Evolutionary conservation across 2,888 invertebrate genomes (phyloP).

Genomic region (Pseudolycoriella hygida): DNA sequence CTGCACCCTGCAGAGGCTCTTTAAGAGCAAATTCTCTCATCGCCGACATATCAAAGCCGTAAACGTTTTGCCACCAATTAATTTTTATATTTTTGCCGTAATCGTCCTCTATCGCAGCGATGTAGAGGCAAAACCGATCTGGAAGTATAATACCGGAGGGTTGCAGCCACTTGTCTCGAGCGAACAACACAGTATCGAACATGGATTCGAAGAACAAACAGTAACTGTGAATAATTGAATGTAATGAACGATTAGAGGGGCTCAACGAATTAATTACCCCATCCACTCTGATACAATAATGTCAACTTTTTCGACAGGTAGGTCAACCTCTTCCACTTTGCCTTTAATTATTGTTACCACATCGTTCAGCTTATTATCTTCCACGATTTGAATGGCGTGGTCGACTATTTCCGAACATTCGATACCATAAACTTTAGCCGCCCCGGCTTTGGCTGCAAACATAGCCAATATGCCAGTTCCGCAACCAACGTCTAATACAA

Average conservation of each 20-base stretch:
- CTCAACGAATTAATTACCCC: slow-evolving; percentile 43
- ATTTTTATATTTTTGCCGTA: slow-evolving; percentile 99
- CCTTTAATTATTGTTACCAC: slow-evolving; percentile 73
- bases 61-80: slow-evolving; percentile 99
- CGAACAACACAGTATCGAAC: slow-evolving; percentile 97
- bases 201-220: slow-evolving; percentile 97
- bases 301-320: slow-evolving; percentile 85
- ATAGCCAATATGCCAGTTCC: slow-evolving; percentile 98
- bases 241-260: background rate
- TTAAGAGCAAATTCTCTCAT: slow-evolving; percentile 95
- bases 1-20: slow-evolving; percentile 96
- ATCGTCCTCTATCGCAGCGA: slow-evolving; percentile 87
- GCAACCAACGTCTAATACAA: slow-evolving; percentile 94
- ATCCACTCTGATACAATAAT: slow-evolving; percentile 73
- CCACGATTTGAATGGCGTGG: slow-evolving; percentile 89
- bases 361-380: slow-evolving; percentile 63
- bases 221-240: slow-evolving; percentile 30
- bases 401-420: slow-evolving; percentile 98
- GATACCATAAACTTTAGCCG: slow-evolving; percentile 85
- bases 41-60: slow-evolving; percentile 98
- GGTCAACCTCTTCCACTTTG: slow-evolving; percentile 81
- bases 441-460: slow-evolving; percentile 99
- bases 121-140: slow-evolving; percentile 80
- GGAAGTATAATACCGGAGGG: slow-evolving; percentile 89
- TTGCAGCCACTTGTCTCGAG: slow-evolving; percentile 93